These are phyloP conservation scores for Drosophila formosana DNA, from an alignment of 2,888 invertebrate species.

Conservation along the genomic window DNA sequence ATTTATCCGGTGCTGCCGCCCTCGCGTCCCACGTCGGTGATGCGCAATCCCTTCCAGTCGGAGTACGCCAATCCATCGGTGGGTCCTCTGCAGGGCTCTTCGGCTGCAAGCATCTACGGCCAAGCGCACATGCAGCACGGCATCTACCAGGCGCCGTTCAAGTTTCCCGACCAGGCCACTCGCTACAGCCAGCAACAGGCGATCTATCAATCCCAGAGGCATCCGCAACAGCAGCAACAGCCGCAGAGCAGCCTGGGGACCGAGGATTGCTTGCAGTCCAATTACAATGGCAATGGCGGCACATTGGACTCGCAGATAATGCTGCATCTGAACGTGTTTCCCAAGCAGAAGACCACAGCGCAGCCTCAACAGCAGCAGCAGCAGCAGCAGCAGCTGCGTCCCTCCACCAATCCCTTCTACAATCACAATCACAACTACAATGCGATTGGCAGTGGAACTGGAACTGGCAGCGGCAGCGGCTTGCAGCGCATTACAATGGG, in stretches of 20 bases:
- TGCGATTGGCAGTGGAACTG: slow-evolving; percentile 11
- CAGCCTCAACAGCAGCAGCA: background rate
- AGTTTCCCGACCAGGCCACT: slow-evolving; percentile 71
- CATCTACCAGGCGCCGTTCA: slow-evolving; percentile 68
- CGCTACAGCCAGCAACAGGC: slow-evolving; percentile 68
- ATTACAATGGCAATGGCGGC: slow-evolving; percentile 20
- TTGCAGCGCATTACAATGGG: slow-evolving; percentile 64
- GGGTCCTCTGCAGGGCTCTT: slow-evolving; percentile 21
- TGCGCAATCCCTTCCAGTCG: slow-evolving; percentile 76
- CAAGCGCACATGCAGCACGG: slow-evolving; percentile 59
- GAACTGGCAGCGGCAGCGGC: slow-evolving; percentile 9
- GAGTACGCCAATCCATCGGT: slow-evolving; percentile 69
- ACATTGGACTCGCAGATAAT: slow-evolving; percentile 85
- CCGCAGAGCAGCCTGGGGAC: slow-evolving; percentile 50
- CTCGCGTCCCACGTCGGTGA: slow-evolving; percentile 69
- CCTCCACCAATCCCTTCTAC: slow-evolving; percentile 82
- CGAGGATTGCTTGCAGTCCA: slow-evolving; percentile 56
- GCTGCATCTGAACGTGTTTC: slow-evolving; percentile 89
- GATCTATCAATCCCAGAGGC: slow-evolving; percentile 62
- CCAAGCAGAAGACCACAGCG: slow-evolving; percentile 85
- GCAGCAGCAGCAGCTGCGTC: slow-evolving; percentile 25
- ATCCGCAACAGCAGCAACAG: slow-evolving; percentile 37
- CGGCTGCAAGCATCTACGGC: slow-evolving; percentile 31
- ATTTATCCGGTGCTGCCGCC: slow-evolving; percentile 87
- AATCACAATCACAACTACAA: slow-evolving; percentile 53